Evolutionary conservation across 2,797 vertebrate genomes (phyloP).

Genomic region (Gadopsis bispinosus): DNA sequence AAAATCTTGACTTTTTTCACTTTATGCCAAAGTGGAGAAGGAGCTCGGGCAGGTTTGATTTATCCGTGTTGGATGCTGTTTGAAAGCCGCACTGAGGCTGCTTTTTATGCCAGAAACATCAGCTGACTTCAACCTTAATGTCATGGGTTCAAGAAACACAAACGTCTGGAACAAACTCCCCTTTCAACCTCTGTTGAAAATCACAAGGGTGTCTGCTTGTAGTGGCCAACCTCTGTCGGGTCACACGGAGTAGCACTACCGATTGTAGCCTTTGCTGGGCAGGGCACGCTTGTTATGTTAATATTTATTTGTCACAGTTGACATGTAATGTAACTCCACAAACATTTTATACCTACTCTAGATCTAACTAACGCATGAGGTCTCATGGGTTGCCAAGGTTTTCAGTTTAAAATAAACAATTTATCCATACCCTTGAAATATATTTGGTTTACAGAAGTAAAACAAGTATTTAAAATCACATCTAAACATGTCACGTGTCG

Average conservation of each 20-base stretch:
- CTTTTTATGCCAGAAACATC: constrained; percentile 37
- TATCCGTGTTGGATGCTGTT: neutral
- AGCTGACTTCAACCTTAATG: constrained; percentile 55
- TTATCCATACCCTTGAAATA: neutral
- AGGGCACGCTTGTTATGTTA: neutral
- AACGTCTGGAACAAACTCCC: constrained; percentile 54
- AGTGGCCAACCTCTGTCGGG: neutral
- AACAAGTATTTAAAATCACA: too few species aligned
- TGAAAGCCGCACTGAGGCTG: constrained; percentile 4
- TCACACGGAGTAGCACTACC: neutral
- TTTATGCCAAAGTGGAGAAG: neutral
- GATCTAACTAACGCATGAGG: neutral
- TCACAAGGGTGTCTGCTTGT: constrained; percentile 36
- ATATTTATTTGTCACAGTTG: neutral
- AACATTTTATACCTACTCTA: neutral
- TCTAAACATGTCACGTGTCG: neutral
- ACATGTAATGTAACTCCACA: neutral
- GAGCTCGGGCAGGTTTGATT: neutral
- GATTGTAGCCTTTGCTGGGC: neutral
- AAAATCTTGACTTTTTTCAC: neutral
- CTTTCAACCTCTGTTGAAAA: constrained; percentile 51
- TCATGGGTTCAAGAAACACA: constrained; percentile 53
- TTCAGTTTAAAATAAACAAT: neutral
- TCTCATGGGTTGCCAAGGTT: too few species aligned
- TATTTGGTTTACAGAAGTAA: too few species aligned